These are phyloP conservation scores for Polypterus senegalus DNA, from an alignment of 2,113 vertebrate species.

Conservation along the genomic window DNA sequence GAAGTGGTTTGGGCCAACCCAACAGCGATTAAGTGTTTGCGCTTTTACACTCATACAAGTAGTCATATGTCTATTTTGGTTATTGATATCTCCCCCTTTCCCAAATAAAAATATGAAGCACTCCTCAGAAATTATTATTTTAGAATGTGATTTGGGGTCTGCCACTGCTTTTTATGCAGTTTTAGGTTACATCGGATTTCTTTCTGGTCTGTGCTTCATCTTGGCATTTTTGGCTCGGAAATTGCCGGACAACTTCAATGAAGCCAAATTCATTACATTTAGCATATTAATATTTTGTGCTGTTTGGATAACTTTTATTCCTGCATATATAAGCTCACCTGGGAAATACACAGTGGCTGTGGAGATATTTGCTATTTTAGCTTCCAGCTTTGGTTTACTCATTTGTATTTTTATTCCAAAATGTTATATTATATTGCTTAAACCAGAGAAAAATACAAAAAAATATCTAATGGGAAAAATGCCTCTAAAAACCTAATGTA, in stretches of 20 bases:
- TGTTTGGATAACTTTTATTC: neutral
- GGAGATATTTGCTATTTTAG: conserved; percentile 5
- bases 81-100: conserved; percentile 1
- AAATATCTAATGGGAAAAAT: neutral
- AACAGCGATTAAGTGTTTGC: conserved; percentile 1
- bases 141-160: neutral
- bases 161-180: neutral
- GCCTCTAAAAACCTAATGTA: neutral
- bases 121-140: neutral
- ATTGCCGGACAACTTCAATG: neutral
- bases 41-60: neutral
- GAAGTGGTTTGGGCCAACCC: conserved; percentile 5
- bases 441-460: conserved; percentile 4
- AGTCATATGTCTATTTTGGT: neutral
- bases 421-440: conserved; percentile 5
- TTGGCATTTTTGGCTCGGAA: neutral
- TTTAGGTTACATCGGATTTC: neutral
- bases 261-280: conserved; percentile 7
- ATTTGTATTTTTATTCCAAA: conserved; percentile 2
- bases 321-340: conserved; percentile 4
- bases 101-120: conserved; percentile 3
- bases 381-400: neutral
- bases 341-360: conserved; percentile 3
- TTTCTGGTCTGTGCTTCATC: neutral
- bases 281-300: conserved; percentile 5